Base-by-base conservation (phyloP, 2,113 vertebrate genomes). In the Carettochelys insculpta region DNA sequence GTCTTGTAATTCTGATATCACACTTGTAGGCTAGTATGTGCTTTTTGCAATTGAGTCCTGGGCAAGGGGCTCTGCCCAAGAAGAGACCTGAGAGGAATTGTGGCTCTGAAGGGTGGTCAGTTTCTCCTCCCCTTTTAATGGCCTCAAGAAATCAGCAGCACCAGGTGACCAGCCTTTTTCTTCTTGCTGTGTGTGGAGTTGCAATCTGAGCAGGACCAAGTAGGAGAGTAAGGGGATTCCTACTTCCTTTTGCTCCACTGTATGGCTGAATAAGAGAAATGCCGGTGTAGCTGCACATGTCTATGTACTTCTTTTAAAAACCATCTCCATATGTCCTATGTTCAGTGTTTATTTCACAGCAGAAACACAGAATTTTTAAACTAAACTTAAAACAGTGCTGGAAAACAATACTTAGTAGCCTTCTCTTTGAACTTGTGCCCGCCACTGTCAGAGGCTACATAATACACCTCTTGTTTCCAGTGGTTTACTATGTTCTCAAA, bases 401-500 rank as follows among this genome's bases (percentile, higher is more conserved):
- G 80, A 85, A 82, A 93, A 76, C 65, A 80, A 86, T 94, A 94
- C 94, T 92, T 50, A 84, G 95, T 93, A 58, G 94, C 87, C 85
- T 89, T 92, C 88, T 94, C 1, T 95, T 78, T 95, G 87, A 97
- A 85, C 34, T 85, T 58, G 56, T 71, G 89, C 92, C 83, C 97
- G 56, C 52, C 95, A 34, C 90, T 94, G 61, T 86, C 84, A 81
- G 77, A 97, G 94, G 80, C 87, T 95, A 50, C n/a, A 93, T 61
- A 88, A 95, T 86, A 88, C 1, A 8, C 53, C 48, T 27, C 77
- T 96, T 94, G 91, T 91, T 90, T 76, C 68, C 80, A 85, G 50
- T 58, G 82, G 83, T 92, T 95, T 95, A 79, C 85, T 90, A 75
- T 90, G 58, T 83, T 53, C 52, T 87, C 38, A 80, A 92, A 88